Conservation (phyloP, 2,888 invertebrate species). For the Lacanobia wlatinum region DNA sequence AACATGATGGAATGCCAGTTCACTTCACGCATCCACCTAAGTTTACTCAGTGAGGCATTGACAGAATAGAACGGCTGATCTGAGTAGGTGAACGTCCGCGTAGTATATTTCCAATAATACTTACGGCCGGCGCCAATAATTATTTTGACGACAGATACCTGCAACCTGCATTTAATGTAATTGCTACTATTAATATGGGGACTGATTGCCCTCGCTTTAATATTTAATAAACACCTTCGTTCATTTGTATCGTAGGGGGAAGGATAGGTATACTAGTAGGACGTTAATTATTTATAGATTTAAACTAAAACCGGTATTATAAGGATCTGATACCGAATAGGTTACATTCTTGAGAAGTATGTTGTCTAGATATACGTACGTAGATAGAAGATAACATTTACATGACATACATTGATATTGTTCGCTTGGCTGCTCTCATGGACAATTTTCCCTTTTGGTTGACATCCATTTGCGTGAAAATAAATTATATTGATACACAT, state of each 20-base stretch:
- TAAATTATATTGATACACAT: conserved; percentile 49
- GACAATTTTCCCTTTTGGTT: conserved; percentile 35
- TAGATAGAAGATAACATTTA: conserved; percentile 16
- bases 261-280: neutral
- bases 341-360: no score
- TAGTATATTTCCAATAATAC: neutral
- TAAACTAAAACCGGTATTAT: no score
- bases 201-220: neutral
- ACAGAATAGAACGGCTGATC: no score
- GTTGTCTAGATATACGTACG: neutral
- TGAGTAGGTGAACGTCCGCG: neutral
- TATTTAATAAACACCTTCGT: neutral
- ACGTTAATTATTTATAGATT: no score
- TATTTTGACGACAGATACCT: neutral
- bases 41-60: no score
- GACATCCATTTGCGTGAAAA: conserved; percentile 41
- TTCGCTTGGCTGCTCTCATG: conserved; percentile 22
- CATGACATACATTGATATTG: conserved; percentile 30
- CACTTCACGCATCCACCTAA: no score
- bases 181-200: neutral
- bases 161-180: neutral
- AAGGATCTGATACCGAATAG: no score
- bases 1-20: no score
- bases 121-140: neutral
- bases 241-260: neutral